Evolutionary conservation across 2,888 invertebrate genomes (phyloP).

Genomic region (Drosophila falleni): DNA sequence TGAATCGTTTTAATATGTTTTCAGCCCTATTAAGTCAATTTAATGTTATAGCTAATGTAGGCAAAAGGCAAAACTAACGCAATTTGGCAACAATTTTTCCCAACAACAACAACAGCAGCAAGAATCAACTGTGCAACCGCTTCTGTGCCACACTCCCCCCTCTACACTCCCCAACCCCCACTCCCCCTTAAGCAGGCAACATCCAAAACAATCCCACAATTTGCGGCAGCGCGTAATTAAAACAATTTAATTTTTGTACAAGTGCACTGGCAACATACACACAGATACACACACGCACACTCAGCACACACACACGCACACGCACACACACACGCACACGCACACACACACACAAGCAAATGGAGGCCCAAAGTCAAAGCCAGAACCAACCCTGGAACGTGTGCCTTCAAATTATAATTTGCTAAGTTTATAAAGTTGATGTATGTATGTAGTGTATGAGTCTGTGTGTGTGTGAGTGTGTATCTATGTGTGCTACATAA

Average conservation of each 20-base stretch:
- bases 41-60: conserved; percentile 39
- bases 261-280: conserved; percentile 61
- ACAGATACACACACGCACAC: conserved; percentile 9
- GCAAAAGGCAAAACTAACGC: conserved; percentile 57
- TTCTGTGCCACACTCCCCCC: conserved; percentile 3
- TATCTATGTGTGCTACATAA: conserved; percentile 68
- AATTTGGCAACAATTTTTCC: conserved; percentile 78
- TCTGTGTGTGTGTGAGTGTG: conserved; percentile 33
- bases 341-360: conserved; percentile 19
- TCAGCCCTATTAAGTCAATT: conserved; percentile 39
- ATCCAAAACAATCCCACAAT: conserved; percentile 64
- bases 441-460: conserved; percentile 12
- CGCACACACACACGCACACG: conserved; percentile 12
- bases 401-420: conserved; percentile 80
- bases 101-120: conserved; percentile 59
- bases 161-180: too few relatives aligned
- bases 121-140: conserved; percentile 45
- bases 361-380: conserved; percentile 37
- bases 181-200: conserved; percentile 3
- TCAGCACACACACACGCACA: background rate
- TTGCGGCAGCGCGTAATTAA: conserved; percentile 81
- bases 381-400: conserved; percentile 55
- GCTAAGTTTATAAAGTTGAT: conserved; percentile 76
- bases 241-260: conserved; percentile 80
- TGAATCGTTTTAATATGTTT: conserved; percentile 1